Evolutionary conservation across 2,888 invertebrate genomes (phyloP), one percentile per base, ranked within the genome.

Genomic region (Mellilla xanthometata): DNA sequence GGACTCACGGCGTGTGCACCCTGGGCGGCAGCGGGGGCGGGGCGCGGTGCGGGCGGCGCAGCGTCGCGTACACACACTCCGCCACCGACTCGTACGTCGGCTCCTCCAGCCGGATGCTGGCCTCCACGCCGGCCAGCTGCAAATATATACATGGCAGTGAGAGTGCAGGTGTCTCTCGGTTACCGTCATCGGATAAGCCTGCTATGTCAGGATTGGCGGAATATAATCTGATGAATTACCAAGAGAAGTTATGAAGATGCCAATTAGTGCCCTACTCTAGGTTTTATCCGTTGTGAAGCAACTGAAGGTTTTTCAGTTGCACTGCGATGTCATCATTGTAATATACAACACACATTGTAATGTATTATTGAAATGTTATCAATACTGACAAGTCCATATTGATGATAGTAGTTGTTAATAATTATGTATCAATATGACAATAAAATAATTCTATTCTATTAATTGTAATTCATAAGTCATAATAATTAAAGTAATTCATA

Each of bases 271-370:
- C 81, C 84, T 84, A 84, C 2, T 61, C 70, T 78, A 36, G 40
- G 31, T 23, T 39, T 31, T 54, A 45, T 72, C 68, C 42, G 53
- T 72, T 72, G 76, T 69, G 76, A 80, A 77, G 56, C 72, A 77
- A 81, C 82, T 60, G 65, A 72, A 60, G 72, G 77, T 78, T 73
- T n/a, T 76, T 88, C 88, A 77, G 88, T 68, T 88, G 88, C 88
- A 88, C 88, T 88, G 87, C 88, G 70, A 56, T 85, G 49, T 82
- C 88, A 88, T 88, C 88, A 87, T 73, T 3, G 1, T 24, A 24
- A 2, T 24, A 7, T 19, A 19, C 15, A 19, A 19, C 3, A 19
- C n/a, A n/a, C n/a, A n/a, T n/a, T n/a, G n/a, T n/a, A n/a, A n/a
- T n/a, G n/a, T n/a, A n/a, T n/a, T n/a, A n/a, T n/a, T n/a, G n/a